Evolutionary conservation across 2,888 invertebrate genomes (phyloP).

Genomic region (Zootermopsis nevadensis): DNA sequence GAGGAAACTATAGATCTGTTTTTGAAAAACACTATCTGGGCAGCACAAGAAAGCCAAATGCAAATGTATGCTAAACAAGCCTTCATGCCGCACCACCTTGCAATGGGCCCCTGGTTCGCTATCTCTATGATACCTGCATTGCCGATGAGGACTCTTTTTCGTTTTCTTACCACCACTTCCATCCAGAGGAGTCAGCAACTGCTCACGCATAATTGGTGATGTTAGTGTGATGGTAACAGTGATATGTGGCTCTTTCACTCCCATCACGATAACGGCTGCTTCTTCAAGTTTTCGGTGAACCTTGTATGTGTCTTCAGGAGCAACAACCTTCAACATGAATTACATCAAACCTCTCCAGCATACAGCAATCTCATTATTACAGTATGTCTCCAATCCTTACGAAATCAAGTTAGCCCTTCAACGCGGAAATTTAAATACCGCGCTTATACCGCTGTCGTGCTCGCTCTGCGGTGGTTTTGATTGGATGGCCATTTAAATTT

Average conservation of each 20-base stretch:
- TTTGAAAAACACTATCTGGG: constrained; percentile 18
- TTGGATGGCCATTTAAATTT: too few relatives aligned
- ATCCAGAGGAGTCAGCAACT: constrained; percentile 57
- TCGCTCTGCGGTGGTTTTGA: too few relatives aligned
- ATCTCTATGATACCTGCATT: constrained; percentile 48
- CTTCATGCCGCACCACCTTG: background rate
- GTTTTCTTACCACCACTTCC: constrained; percentile 56
- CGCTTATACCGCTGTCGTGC: too few relatives aligned
- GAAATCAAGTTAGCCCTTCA: too few relatives aligned
- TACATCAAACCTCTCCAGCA: background rate
- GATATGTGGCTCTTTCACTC: constrained; percentile 72
- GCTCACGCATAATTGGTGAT: constrained; percentile 92
- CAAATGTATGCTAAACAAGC: background rate
- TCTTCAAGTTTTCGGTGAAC: constrained; percentile 87
- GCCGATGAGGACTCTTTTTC: constrained; percentile 25
- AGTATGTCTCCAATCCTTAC: too few relatives aligned
- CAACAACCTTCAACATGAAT: constrained; percentile 64
- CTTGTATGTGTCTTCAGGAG: constrained; percentile 81
- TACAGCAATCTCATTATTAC: too few relatives aligned
- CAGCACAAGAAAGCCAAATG: constrained; percentile 22
- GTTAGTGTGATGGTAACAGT: constrained; percentile 90
- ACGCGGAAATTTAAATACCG: too few relatives aligned
- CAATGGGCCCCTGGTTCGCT: constrained; percentile 47
- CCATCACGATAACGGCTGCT: constrained; percentile 86
- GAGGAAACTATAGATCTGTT: constrained; percentile 27